phyloP scores from a whole-genome alignment of 2,113 vertebrate genomes.

The Forbesichthys papilliferus region DNA sequence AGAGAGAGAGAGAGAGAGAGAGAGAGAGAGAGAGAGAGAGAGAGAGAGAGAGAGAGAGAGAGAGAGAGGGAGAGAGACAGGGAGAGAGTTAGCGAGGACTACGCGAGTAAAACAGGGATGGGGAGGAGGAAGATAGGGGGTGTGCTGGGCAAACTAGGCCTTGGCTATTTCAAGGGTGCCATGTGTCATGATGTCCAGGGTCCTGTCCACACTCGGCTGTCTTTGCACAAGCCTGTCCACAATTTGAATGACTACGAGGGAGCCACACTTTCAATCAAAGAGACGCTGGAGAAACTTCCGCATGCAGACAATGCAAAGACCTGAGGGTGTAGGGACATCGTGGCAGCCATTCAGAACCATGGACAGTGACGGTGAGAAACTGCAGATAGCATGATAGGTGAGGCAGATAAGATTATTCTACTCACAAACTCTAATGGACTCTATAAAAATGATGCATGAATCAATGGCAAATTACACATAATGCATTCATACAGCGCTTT shows the following conservation, averaged over 20 bases:
- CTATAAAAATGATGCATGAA: no score
- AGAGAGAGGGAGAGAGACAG: slow-evolving; percentile 1
- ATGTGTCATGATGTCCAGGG: slow-evolving; percentile 55
- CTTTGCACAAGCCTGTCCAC: slow-evolving; percentile 49
- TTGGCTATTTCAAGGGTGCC: slow-evolving; percentile 54
- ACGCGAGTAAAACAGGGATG: slow-evolving; percentile 14
- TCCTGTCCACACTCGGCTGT: slow-evolving; percentile 36
- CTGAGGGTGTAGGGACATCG: no score
- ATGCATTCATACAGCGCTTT: no score
- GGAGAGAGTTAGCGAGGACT: slow-evolving; percentile 11
- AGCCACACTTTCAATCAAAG: slow-evolving; percentile 40
- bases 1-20: not conserved
- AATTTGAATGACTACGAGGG: slow-evolving; percentile 45
- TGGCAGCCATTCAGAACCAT: slow-evolving; percentile 10
- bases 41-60: slow-evolving; percentile 11
- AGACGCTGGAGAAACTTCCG: not conserved
- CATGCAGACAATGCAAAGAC: not conserved
- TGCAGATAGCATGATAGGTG: no score
- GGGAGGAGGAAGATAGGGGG: not conserved
- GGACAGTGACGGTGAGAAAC: not conserved
- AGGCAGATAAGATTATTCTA: no score
- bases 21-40: not conserved
- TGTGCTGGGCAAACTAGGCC: slow-evolving; percentile 46
- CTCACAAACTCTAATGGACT: no score
- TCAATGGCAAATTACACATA: no score